Base-by-base conservation (phyloP, 2,888 invertebrate genomes). In the Tholera decimalis region DNA sequence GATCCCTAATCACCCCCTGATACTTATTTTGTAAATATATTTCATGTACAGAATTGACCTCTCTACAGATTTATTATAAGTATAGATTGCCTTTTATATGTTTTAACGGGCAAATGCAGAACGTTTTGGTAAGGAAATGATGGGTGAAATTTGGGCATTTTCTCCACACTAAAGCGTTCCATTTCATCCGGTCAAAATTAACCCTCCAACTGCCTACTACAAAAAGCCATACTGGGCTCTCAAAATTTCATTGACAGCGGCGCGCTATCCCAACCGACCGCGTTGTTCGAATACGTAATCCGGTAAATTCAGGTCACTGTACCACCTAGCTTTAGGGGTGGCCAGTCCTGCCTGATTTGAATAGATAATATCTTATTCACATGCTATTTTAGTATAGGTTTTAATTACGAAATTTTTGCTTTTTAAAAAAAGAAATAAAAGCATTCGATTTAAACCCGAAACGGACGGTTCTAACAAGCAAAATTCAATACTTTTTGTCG, bases 271-370 rank as follows among this genome's bases (percentile, higher is more conserved):
- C 39, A 20, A 57, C 60, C 39, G 22, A 57, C 60, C 63, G 50
- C 69, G 51, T 47, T 56, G 50, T 41, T 58, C 50, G 78, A 77
- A 80, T 80, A 69, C 74, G 71, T 77, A 69, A 77, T 77, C 49
- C 51, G 1, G 56, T 26, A 20, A 56, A 80, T 74, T 65, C 53
- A 51, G 78, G 79, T 80, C 78, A 77, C 33, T 46, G 33, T 54
- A 61, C 50, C 33, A 30, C 41, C 35, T 47, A 22, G n/a, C 13
- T 15, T 26, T 53, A 54, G 63, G 44, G 66, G 30, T 64, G 39
- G 22, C 41, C 3, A 24, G 20, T n/a, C 13, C 60, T 1, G 5
- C 18, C 24, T 24, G 1, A 18, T 72, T 56, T 46, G 39, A 63
- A 56, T 63, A 70, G 63, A 56, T 51, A 35, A 18, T 55, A 70